Conservation (phyloP, 2,113 vertebrate species). For the Cyrtonyx montezumae region DNA sequence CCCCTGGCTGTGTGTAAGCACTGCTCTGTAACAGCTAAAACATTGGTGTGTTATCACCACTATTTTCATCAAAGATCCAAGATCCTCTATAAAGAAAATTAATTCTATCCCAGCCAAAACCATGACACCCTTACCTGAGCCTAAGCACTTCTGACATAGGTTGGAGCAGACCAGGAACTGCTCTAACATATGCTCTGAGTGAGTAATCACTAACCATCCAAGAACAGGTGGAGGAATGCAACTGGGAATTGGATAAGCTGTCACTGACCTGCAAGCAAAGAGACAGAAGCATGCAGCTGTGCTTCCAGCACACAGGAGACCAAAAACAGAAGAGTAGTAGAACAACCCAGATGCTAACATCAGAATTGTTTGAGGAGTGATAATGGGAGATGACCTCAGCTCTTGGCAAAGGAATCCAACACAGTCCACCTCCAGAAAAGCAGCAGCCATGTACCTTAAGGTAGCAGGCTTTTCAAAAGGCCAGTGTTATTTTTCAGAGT, state of each 20-base stretch:
- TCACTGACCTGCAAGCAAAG: background rate
- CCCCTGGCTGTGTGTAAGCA: background rate
- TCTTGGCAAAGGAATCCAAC: background rate
- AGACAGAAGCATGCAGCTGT: background rate
- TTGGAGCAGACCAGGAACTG: background rate
- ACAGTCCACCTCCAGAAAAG: background rate
- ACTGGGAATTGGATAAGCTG: background rate
- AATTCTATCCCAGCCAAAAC: background rate
- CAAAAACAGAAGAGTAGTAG: rapidly evolving
- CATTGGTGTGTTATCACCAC: background rate
- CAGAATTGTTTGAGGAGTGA: background rate
- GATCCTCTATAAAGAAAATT: background rate
- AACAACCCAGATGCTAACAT: background rate
- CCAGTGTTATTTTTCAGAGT: background rate
- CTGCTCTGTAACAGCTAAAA: background rate
- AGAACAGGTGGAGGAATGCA: background rate
- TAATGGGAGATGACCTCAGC: background rate
- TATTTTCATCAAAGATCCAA: background rate
- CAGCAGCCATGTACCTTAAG: background rate
- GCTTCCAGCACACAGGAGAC: background rate
- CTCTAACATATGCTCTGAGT: background rate
- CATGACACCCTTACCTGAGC: background rate
- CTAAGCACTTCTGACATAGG: background rate
- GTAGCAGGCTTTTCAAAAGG: background rate
- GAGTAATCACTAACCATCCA: background rate